Evolutionary conservation across 2,888 invertebrate species (phyloP).

Genomic region (Metopia argyrocephala): DNA sequence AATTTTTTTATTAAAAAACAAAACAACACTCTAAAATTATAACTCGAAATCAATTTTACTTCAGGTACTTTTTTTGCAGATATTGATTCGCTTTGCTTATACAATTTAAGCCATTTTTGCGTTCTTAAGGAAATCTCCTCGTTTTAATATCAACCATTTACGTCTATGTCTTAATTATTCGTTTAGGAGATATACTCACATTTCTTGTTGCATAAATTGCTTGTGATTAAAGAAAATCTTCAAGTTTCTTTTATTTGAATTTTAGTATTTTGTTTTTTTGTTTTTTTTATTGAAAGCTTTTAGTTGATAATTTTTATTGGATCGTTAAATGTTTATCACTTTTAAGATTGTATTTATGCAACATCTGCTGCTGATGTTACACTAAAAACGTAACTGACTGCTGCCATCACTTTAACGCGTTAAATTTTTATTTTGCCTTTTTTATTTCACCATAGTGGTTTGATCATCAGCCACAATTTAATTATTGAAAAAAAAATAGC

Average conservation of each 20-base stretch:
- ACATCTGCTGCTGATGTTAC: slow-evolving; percentile 33
- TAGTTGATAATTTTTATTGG: slow-evolving; percentile 59
- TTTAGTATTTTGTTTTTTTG: neutral
- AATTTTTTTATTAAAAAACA: too few species aligned
- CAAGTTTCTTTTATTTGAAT: slow-evolving; percentile 34
- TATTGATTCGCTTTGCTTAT: too few species aligned
- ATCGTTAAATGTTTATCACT: slow-evolving; percentile 60
- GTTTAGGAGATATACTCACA: slow-evolving; percentile 1
- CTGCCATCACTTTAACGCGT: neutral
- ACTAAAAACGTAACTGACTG: neutral
- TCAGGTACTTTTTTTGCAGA: too few species aligned
- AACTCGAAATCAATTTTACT: too few species aligned
- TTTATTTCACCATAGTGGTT: neutral
- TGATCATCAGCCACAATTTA: neutral
- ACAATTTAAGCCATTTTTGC: too few species aligned
- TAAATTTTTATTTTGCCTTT: neutral
- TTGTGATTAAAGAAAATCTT: slow-evolving; percentile 28
- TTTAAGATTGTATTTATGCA: slow-evolving; percentile 48
- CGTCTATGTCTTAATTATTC: slow-evolving; percentile 54
- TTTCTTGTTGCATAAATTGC: slow-evolving; percentile 1
- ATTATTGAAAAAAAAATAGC: too few species aligned
- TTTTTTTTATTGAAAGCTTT: slow-evolving; percentile 56
- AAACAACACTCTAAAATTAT: too few species aligned
- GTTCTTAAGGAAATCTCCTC: slow-evolving; percentile 45
- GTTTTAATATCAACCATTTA: slow-evolving; percentile 49